Base-by-base conservation (phyloP, 2,888 invertebrate genomes). In the Phyllotreta cruciferae region DNA sequence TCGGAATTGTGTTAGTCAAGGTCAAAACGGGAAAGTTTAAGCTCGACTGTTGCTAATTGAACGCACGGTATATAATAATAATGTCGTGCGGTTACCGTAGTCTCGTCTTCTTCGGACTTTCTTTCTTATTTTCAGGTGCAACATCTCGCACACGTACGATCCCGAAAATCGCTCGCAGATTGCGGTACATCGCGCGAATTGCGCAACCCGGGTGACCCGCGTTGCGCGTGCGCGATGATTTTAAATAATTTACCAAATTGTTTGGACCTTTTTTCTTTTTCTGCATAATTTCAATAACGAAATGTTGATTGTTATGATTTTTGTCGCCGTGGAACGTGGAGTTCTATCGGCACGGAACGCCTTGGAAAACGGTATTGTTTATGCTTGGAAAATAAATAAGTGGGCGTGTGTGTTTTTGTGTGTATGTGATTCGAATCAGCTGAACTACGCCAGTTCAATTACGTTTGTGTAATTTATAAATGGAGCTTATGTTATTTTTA, bases 351-450 rank as follows among this genome's bases (percentile, higher is more conserved):
- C 63, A 62, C 24, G 60, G 63, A 66, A 63, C 62, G 68, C 70
- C 75, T 24, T 24, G 24, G 24, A 24, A 24, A 74, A 77, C 76
- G 77, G 77, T 76, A 76, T 75, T 78, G 75, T 78, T 77, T 77
- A 77, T 74, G 75, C 74, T 73, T 73, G 74, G 24, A 24, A 77
- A 77, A 76, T 76, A 77, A 74, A 74, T 75, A 74, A 72, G 77
- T 79, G 76, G 79, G 79, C 78, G 78, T 79, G 79, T 75, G 77
- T 70, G 70, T 66, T 63, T 24, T 1, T 24, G 24, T 24, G 24
- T 24, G 24, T 24, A 4, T 24, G 24, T 24, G 24, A 24, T 24
- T 24, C 71, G 68, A 75, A 78, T 79, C 79, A 79, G 79, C 79
- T 79, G 79, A 77, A 78, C 70, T 73, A 66, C 63, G 63, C 66